Base-by-base conservation (phyloP, 2,113 vertebrate genomes). In the Dendrocopos noguchii region DNA sequence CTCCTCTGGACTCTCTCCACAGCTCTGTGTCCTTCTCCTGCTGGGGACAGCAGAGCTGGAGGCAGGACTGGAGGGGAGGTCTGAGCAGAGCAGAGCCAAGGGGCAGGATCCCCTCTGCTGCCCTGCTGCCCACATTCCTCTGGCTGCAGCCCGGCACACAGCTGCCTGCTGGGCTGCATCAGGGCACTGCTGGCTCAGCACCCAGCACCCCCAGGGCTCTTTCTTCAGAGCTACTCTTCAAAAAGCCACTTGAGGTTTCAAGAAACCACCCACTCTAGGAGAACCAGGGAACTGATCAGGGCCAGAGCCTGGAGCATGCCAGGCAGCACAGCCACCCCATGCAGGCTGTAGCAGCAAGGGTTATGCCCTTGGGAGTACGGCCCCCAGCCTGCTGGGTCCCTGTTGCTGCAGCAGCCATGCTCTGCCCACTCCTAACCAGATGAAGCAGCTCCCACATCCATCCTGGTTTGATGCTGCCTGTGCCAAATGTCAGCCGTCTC, bases 341-440 rank as follows among this genome's bases (percentile, higher is more conserved):
- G 0, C 4, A 52, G 2, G 1, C 65, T 2, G 3, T 9, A 11
- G 68, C 9, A 1, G 67, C 3, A 7, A 15, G 5, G 73, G 42
- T 3, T 3, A 61, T 31, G 70, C 83, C 83, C 63, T 65, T 7
- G 15, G 70, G 33, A 93, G 47, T 3, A 5, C n/a, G n/a, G 9
- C 19, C 72, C 65, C 39, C 60, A 80, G 20, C 31, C 50, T 39
- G 5, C 39, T 10, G 33, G 55, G 42, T 65, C 65, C n/a, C 12
- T 0, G 0, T 46, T 47, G 84, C 74, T 81, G 78, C 4, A 0
- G 47, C 64, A 66, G 63, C 52, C 71, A 36, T 0, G 1, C 27
- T 82, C 91, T 55, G 63, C 33, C 59, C 4, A 1, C n/a, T 33
- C 82, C 63, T 72, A 90, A 87, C 36, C 4, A 0, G 77, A 82